phyloP scores from a whole-genome alignment of 1,140 invertebrate genomes.

The Aphidius ervi region DNA sequence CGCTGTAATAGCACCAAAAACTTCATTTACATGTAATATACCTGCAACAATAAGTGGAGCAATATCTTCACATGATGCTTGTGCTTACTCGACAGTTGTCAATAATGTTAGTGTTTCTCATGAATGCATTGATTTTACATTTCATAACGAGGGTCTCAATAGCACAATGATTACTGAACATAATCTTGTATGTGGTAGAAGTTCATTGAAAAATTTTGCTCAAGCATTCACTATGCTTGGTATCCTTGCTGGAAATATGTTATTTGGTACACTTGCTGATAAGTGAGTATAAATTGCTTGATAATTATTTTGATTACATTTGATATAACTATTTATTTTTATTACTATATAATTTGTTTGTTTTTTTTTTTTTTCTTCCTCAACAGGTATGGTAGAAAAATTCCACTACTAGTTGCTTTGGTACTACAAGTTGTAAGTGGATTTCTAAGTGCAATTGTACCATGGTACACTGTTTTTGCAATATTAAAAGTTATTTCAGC shows the following conservation, averaged over 20 bases:
- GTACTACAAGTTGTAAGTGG: slow-evolving; percentile 63
- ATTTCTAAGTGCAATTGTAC: slow-evolving; percentile 60
- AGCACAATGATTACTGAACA: slow-evolving; percentile 7
- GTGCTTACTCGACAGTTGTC: too few relatives aligned
- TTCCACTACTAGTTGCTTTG: slow-evolving; percentile 63
- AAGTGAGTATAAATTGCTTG: slow-evolving; percentile 50
- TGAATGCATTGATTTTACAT: too few relatives aligned
- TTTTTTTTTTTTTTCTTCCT: slow-evolving; percentile 23
- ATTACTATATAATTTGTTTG: background rate
- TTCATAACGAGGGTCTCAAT: background rate
- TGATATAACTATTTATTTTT: too few relatives aligned
- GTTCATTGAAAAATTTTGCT: slow-evolving; percentile 63
- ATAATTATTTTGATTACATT: background rate
- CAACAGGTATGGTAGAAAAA: slow-evolving; percentile 65
- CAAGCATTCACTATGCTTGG: slow-evolving; percentile 75
- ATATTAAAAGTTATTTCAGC: slow-evolving; percentile 66
- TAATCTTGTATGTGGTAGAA: slow-evolving; percentile 63
- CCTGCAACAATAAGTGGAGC: slow-evolving; percentile 51
- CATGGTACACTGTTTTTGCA: slow-evolving; percentile 67
- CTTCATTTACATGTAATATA: slow-evolving; percentile 56
- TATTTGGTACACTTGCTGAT: slow-evolving; percentile 71
- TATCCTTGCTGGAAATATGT: slow-evolving; percentile 67
- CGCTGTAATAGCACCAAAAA: slow-evolving; percentile 62
- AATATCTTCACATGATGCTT: too few relatives aligned
- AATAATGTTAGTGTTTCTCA: too few relatives aligned